phyloP scores from a whole-genome alignment of 2,113 vertebrate species.

The Rhadina sibilatrix region DNA sequence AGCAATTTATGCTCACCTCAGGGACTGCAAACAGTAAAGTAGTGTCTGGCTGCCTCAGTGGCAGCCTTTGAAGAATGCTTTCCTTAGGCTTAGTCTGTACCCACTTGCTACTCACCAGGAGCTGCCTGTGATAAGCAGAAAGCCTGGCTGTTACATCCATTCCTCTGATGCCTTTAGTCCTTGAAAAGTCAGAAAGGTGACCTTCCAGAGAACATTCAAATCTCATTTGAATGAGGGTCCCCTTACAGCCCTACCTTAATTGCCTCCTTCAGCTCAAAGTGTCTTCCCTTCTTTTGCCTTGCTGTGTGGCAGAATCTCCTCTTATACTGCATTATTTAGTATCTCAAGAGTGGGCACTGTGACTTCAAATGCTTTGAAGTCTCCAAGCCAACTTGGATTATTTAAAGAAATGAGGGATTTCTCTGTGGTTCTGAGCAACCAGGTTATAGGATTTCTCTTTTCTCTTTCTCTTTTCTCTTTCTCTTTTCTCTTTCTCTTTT shows the following conservation, averaged over 20 bases:
- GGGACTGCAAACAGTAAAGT: background rate
- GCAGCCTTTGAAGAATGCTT: background rate
- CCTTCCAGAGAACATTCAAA: background rate
- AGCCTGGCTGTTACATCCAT: background rate
- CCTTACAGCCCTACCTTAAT: slow-evolving; percentile 8
- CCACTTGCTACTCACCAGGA: background rate
- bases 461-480: no score
- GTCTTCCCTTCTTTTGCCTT: background rate
- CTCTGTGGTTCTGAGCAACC: background rate
- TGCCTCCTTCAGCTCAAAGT: background rate
- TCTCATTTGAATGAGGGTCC: background rate
- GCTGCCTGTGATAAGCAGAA: background rate
- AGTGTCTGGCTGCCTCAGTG: background rate
- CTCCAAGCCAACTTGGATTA: background rate
- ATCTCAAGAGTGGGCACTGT: background rate
- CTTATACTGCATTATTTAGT: slow-evolving; percentile 20
- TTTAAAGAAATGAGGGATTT: background rate
- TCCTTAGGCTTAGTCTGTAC: background rate
- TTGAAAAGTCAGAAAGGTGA: background rate
- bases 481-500: no score
- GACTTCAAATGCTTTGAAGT: slow-evolving; percentile 1
- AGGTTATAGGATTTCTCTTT: background rate
- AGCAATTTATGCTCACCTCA: background rate
- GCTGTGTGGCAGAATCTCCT: background rate
- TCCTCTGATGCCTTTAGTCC: background rate